Conservation (phyloP, 2,888 invertebrate genomes). For the Rhaphigaster nebulosa region DNA sequence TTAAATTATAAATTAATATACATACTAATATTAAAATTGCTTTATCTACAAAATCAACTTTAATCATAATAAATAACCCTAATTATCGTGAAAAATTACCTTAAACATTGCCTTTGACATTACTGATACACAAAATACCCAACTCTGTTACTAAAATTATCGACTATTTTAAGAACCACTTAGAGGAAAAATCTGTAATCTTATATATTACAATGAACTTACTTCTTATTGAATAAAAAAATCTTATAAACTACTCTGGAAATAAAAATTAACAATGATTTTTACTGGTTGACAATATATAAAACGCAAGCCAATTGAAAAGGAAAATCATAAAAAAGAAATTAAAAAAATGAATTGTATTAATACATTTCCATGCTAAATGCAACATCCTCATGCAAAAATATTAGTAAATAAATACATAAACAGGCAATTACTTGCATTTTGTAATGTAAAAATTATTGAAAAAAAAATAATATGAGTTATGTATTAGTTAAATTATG, state of each 20-base stretch:
- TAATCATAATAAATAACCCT: not conserved
- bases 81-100: not conserved
- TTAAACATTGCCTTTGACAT: not conserved
- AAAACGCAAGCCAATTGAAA: not conserved
- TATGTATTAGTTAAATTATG: not conserved
- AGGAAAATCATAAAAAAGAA: not conserved
- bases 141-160: not conserved
- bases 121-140: not conserved
- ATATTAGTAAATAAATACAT: not conserved
- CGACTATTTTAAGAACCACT: not conserved
- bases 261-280: not conserved
- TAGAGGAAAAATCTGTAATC: not conserved
- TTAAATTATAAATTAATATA: not conserved
- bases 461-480: not conserved
- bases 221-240: not conserved
- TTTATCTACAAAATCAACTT: not conserved
- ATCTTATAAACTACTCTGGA: not conserved
- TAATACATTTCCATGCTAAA: slow-evolving; percentile 4
- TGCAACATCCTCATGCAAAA: slow-evolving; percentile 11
- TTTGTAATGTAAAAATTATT: not conserved
- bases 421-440: not conserved
- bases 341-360: not conserved
- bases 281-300: not conserved
- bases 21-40: not conserved
- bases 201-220: not conserved